Conservation (phyloP, 1,140 invertebrate species). For the Brachionus sp. region DNA sequence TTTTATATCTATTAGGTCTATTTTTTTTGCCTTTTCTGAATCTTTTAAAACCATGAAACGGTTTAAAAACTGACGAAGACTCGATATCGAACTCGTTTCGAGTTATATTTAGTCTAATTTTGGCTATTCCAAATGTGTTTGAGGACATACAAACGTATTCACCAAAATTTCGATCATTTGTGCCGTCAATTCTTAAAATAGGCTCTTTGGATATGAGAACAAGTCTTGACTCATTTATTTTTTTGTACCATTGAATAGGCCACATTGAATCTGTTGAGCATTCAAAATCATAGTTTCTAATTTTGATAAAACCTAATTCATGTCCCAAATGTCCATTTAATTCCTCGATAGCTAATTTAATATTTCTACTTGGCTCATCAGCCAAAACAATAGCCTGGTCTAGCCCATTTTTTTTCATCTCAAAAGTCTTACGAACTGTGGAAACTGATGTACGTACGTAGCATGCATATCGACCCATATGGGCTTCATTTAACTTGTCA, state of each 20-base stretch:
- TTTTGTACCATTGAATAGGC: constrained; percentile 42
- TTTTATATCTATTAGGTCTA: neutral
- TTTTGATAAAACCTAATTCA: neutral
- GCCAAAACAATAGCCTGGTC: neutral
- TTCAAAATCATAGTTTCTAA: constrained; percentile 6
- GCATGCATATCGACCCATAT: neutral
- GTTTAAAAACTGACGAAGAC: neutral
- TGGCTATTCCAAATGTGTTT: neutral
- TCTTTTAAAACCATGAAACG: neutral
- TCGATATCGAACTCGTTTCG: neutral
- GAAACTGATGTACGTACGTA: neutral
- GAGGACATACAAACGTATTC: neutral
- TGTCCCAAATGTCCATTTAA: neutral
- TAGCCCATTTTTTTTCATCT: neutral
- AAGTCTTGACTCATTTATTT: neutral
- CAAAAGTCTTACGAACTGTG: constrained; percentile 7
- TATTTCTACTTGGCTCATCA: neutral
- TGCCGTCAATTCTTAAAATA: neutral
- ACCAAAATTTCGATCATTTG: neutral
- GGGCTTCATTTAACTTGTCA: neutral
- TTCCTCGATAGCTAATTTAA: neutral
- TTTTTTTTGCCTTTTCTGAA: neutral
- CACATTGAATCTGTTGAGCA: constrained; percentile 33
- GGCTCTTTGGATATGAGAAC: neutral
- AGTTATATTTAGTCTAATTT: neutral